phyloP scores from a whole-genome alignment of 2,797 vertebrate species.

The Poeciliopsis presidionis region DNA sequence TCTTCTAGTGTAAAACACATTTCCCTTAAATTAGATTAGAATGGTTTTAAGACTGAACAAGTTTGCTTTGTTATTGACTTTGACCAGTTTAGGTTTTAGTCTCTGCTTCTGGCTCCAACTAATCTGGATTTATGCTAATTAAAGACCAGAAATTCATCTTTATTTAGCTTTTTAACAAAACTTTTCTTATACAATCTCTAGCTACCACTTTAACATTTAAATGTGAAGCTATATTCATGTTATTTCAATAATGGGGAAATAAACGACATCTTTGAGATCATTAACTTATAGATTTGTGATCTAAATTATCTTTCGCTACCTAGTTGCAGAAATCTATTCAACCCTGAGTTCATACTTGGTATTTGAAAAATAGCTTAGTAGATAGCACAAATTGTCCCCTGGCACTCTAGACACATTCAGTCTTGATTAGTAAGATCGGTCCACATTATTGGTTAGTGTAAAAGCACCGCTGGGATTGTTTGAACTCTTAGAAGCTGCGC shows the following conservation, averaged over 20 bases:
- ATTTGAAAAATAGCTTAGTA: slow-evolving; percentile 38
- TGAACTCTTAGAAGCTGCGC: slow-evolving; percentile 39
- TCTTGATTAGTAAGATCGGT: slow-evolving; percentile 60
- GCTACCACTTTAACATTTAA: not conserved
- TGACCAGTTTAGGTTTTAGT: not conserved
- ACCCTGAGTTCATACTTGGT: slow-evolving; percentile 16
- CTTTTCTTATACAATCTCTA: not conserved
- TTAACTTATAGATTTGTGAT: not conserved
- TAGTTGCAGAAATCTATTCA: not conserved
- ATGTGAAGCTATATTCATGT: not conserved
- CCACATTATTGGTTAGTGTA: slow-evolving; percentile 66
- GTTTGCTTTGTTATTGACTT: not conserved
- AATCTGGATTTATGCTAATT: not conserved
- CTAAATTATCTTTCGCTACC: not conserved
- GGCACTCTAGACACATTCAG: slow-evolving; percentile 52
- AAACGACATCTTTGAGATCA: not conserved
- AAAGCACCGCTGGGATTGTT: slow-evolving; percentile 59
- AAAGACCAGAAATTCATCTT: not conserved
- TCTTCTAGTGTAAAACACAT: not conserved
- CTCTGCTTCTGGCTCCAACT: not conserved
- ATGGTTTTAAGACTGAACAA: not conserved
- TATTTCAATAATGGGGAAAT: not conserved
- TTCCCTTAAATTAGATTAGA: not conserved
- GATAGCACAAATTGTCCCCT: slow-evolving; percentile 60
- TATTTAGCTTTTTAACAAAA: not conserved